phyloP scores from a whole-genome alignment of 2,797 vertebrate genomes.

The Pantherophis alleghaniensis region DNA sequence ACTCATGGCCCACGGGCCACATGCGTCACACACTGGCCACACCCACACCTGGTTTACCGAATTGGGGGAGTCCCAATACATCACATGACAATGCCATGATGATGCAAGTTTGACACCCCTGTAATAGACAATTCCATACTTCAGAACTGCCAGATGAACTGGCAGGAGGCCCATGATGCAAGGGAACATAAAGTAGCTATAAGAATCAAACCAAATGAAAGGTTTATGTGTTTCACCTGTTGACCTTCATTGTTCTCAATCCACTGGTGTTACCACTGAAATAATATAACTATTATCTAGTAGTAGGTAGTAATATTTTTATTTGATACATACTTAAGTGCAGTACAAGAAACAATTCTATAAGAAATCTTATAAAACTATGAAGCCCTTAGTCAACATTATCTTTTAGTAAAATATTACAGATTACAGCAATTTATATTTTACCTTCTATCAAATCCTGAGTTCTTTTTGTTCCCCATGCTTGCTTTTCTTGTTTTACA shows the following conservation, averaged over 20 bases:
- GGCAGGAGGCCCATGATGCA: background rate
- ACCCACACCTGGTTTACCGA: too few relatives aligned
- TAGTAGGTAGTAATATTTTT: background rate
- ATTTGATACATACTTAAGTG: background rate
- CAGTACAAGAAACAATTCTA: background rate
- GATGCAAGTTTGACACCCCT: too few relatives aligned
- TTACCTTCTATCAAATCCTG: background rate
- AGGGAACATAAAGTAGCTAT: background rate
- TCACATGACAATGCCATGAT: too few relatives aligned
- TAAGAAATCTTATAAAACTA: background rate
- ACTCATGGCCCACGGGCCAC: too few relatives aligned
- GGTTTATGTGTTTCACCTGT: background rate
- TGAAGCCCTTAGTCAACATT: background rate
- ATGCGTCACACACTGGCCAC: too few relatives aligned
- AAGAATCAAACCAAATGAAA: background rate
- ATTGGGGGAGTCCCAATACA: too few relatives aligned
- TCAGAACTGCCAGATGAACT: background rate
- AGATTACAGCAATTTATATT: background rate
- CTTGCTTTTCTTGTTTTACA: background rate
- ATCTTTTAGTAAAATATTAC: background rate
- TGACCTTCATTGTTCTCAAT: background rate
- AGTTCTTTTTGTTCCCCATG: background rate
- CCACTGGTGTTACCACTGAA: background rate
- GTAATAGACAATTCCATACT: background rate
- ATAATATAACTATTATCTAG: background rate